These are phyloP conservation scores for human (Homo sapiens) DNA, from an alignment of 2,113 vertebrate species.

Conservation along the genomic window GRCh38 chr5:4869001-4869500, in stretches of 20 bases:
- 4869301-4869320: too few species aligned
- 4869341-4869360: not conserved
- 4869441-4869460: too few species aligned
- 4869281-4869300: too few species aligned
- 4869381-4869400: accelerated
- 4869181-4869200: not conserved
- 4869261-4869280: too few species aligned
- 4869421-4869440: not conserved
- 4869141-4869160: accelerated
- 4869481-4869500: too few species aligned
- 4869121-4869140: accelerated
- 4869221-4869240: accelerated
- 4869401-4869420: accelerated
- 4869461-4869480: accelerated
- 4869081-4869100: not conserved
- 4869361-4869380: accelerated
- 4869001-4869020: not conserved
- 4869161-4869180: too few species aligned
- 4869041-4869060: too few species aligned
- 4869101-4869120: not conserved
- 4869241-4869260: too few species aligned
- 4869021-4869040: too few species aligned
- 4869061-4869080: not conserved
- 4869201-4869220: not conserved
- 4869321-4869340: not conserved